Evolutionary conservation across 2,888 invertebrate genomes (phyloP), one percentile per base, ranked within the genome.

Genomic region (Alloscopus bannaensis): DNA sequence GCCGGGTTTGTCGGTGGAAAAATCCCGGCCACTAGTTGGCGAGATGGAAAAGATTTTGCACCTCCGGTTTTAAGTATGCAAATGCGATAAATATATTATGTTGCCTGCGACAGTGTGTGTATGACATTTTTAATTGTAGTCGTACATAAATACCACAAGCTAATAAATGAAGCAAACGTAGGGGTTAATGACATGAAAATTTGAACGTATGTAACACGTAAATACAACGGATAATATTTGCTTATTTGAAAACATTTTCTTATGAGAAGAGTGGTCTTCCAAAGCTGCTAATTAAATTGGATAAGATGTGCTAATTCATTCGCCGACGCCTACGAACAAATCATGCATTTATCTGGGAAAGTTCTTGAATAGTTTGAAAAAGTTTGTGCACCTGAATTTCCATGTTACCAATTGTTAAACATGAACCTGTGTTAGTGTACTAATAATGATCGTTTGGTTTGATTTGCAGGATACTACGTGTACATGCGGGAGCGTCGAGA

Each of bases 401-500:
- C n/a, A n/a, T n/a, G n/a, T n/a, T n/a, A n/a, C n/a, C 13, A 45
- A 45, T 45, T 16, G 18, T 16, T 4, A 4, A 45, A 16, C 13
- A 45, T 45, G 18, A 36, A 6, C 36, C 36, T 36, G 36, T 36
- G 36, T 8, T 36, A 36, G 13, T 36, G 36, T 36, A 36, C 18
- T 45, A 16, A 45, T 11, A 16, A 16, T n/a, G 3, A 16, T 45
- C 36, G 3, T 45, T 36, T 52, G 60, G 13, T 69, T 52, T 22
- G 22, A 20, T 29, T 69, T 59, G 1, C 75, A 86, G 86, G 86
- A 72, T 86, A 86, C 73, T 86, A 86, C 71, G 86, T 86, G 75
- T 86, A 86, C 83, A 86, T 86, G 86, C 81, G 86, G 57, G 86
- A 86, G 80, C 83, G 86, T 52, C 85, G 86, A 81, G 86, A 86